Evolutionary conservation across 2,113 vertebrate genomes (phyloP).

Genomic region (Percopsis transmontana): DNA sequence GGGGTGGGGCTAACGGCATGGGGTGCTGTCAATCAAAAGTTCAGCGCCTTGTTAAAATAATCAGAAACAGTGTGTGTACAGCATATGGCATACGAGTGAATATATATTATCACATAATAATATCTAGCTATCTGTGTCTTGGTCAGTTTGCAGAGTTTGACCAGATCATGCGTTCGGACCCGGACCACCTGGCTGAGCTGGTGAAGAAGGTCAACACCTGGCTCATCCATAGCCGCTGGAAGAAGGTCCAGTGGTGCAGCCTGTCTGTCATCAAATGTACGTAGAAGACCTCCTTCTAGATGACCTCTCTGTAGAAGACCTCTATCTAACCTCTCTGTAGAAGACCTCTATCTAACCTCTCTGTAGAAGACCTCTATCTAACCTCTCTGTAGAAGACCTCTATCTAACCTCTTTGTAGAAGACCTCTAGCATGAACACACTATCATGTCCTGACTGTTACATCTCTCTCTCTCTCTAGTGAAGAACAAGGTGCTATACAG

Average conservation of each 20-base stretch:
- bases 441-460: background rate
- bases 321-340: too few relatives aligned
- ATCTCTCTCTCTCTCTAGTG: background rate
- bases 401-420: too few relatives aligned
- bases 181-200: conserved; percentile 93
- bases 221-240: conserved; percentile 98
- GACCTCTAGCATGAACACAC: background rate
- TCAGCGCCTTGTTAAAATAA: too few relatives aligned
- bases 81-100: too few relatives aligned
- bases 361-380: too few relatives aligned
- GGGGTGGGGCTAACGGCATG: too few relatives aligned
- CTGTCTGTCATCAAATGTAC: conserved; percentile 95
- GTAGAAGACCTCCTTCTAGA: conserved; percentile 43
- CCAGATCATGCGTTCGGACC: conserved; percentile 99
- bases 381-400: too few relatives aligned
- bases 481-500: background rate
- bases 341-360: too few relatives aligned
- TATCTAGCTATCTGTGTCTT: background rate
- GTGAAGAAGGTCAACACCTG: conserved; percentile 94
- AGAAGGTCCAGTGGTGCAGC: conserved; percentile 95
- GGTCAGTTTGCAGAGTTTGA: conserved; percentile 96
- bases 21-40: too few relatives aligned
- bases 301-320: too few relatives aligned
- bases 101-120: background rate
- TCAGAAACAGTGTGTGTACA: too few relatives aligned